Conservation (phyloP, 2,888 invertebrate species). For the Megastigmus dorsalis region DNA sequence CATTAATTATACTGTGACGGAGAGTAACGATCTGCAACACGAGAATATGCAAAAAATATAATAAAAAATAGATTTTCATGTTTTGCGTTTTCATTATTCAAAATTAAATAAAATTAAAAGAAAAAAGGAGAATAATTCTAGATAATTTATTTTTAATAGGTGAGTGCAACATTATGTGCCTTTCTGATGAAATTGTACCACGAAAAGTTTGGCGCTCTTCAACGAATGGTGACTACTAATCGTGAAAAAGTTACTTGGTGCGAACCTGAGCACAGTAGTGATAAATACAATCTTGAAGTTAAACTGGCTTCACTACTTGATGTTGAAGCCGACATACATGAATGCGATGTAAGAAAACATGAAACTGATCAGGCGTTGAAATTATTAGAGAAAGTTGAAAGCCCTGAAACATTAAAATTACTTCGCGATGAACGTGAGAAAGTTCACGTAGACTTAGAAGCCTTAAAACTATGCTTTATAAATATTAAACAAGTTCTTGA, state of each 20-base stretch:
- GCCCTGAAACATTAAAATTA: conserved; percentile 81
- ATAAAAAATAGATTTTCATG: too few relatives aligned
- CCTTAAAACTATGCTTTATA: conserved; percentile 81
- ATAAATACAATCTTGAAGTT: conserved; percentile 93
- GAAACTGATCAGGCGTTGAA: conserved; percentile 84
- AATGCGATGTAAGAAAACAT: conserved; percentile 81
- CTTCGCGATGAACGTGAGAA: conserved; percentile 83
- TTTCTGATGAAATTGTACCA: conserved; percentile 91
- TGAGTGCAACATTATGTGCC: conserved; percentile 82
- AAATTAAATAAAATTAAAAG: too few relatives aligned
- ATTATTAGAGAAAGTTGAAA: conserved; percentile 84
- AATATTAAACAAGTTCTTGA: conserved; percentile 82
- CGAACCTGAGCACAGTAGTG: conserved; percentile 89
- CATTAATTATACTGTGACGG: too few relatives aligned
- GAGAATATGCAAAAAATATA: too few relatives aligned
- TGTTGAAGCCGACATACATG: conserved; percentile 83
- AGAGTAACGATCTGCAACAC: too few relatives aligned
- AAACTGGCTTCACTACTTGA: conserved; percentile 88
- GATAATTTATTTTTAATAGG: conserved; percentile 64
- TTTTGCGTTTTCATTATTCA: too few relatives aligned
- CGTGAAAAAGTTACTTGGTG: conserved; percentile 95
- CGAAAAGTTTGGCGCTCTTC: conserved; percentile 88
- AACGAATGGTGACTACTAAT: conserved; percentile 86
- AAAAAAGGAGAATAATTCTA: conserved; percentile 2
- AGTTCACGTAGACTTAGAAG: conserved; percentile 83